Conservation (phyloP, 2,797 vertebrate genomes). For the Alauda arvensis region DNA sequence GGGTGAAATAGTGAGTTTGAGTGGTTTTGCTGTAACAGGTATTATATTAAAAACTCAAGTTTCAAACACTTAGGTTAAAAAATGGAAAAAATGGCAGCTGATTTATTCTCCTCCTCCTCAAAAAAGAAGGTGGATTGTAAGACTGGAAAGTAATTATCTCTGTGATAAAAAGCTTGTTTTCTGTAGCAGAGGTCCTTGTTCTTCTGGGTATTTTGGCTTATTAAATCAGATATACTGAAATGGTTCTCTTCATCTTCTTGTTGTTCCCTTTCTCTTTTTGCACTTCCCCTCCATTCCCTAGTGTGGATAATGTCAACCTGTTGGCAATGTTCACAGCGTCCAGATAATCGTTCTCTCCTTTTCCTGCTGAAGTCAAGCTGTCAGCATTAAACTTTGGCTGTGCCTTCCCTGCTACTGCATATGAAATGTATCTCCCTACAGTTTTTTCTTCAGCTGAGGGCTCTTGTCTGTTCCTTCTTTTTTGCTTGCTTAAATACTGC, state of each 20-base stretch:
- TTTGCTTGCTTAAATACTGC: neutral
- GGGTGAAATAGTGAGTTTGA: neutral
- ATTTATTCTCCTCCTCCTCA: neutral
- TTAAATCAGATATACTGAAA: neutral
- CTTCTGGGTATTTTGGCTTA: neutral
- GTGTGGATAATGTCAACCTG: neutral
- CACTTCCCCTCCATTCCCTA: neutral
- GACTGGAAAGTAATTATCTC: neutral
- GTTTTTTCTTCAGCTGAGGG: neutral
- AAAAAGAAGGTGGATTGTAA: neutral
- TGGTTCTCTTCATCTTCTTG: accelerated
- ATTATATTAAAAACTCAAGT: neutral
- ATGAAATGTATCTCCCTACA: neutral
- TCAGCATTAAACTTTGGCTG: neutral
- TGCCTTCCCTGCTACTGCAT: neutral
- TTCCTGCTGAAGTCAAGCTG: neutral
- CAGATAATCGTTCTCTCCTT: neutral
- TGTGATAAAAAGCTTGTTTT: neutral
- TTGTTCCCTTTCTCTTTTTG: neutral
- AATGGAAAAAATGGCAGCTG: neutral
- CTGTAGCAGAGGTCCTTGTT: neutral
- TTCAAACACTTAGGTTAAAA: neutral
- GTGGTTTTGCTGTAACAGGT: neutral
- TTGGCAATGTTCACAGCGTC: neutral
- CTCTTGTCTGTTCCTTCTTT: neutral